Base-by-base conservation (phyloP, 2,797 vertebrate species). In the Scyliorhinus canicula region DNA sequence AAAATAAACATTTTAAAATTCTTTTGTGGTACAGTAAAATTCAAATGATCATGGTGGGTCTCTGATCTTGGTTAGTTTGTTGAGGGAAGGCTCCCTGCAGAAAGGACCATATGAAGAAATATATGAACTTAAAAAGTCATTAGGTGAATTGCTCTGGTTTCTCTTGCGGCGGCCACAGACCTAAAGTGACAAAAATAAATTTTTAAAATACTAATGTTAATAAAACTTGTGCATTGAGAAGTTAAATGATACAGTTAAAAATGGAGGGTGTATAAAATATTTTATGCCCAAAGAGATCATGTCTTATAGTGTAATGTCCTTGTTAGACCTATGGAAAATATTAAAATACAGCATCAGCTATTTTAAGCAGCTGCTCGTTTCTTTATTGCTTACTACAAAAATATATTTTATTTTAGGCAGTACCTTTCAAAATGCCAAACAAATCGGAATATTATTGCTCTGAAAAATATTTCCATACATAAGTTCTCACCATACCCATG, bases 41-140 rank as follows among this genome's bases (percentile, higher is more conserved):
- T 60, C 57, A n/a, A 90, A 57, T 55, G 55, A 11, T n/a, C 31
- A 16, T 44, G 19, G 57, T 63, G 21, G 88, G 8, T 44, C 6
- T 19, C 57, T 91, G 60, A 44, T 91, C 60, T 63, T 91, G 88
- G 57, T 91, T 91, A 63, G 57, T 63, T 63, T 50, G 60, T 91
- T n/a, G 21, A 44, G 88, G 40, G 60, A 91, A 63, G 31, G 26
- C 24, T 26, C 60, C 19, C 14, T 65, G 63, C 57, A 44, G 88
- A 47, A 82, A 55, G 19, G 55, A 65, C 57, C 24, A 91, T n/a
- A 9, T 63, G 60, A n/a, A n/a, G n/a, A n/a, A n/a, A n/a, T 6
- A 7, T 91, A n/a, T n/a, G 44, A 44, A 90, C 55, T 60, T 40
- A 11, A 24, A 2, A 63, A 26, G 40, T 44, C n/a, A 24, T 35